phyloP scores from a whole-genome alignment of 1,140 invertebrate species.

The Conus betulinus region DNA sequence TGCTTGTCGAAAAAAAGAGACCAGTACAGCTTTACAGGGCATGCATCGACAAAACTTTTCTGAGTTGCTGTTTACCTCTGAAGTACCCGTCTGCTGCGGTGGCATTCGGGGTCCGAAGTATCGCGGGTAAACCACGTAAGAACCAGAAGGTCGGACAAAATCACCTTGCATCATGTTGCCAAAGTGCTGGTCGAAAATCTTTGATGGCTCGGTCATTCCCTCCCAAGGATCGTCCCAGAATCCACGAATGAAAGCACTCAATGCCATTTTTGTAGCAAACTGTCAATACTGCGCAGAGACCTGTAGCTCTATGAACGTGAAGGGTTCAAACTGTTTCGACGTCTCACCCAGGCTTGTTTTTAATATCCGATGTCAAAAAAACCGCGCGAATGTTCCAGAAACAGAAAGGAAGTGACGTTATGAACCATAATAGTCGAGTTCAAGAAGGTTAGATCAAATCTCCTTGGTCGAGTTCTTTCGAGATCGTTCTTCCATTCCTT shows the following conservation, averaged over 20 bases:
- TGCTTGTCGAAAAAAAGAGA: no score
- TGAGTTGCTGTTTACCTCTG: slow-evolving; percentile 26
- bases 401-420: background rate
- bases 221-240: slow-evolving; percentile 45
- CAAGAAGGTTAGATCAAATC: no score
- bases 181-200: slow-evolving; percentile 87
- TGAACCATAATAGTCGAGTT: no score
- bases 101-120: background rate
- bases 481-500: no score
- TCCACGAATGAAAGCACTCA: background rate
- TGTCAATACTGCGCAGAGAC: no score
- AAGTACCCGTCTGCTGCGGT: slow-evolving; percentile 32
- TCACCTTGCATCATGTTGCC: slow-evolving; percentile 84
- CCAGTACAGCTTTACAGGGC: no score
- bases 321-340: background rate
- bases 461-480: no score
- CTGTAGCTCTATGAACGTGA: background rate
- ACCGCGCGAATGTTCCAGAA: background rate
- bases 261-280: background rate
- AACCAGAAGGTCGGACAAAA: slow-evolving; percentile 79
- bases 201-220: slow-evolving; percentile 76
- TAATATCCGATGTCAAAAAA: background rate
- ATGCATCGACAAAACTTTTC: no score
- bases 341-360: no score
- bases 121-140: slow-evolving; percentile 38